Evolutionary conservation across 1,140 invertebrate genomes (phyloP).

Genomic region (Euwallacea fornicatus): DNA sequence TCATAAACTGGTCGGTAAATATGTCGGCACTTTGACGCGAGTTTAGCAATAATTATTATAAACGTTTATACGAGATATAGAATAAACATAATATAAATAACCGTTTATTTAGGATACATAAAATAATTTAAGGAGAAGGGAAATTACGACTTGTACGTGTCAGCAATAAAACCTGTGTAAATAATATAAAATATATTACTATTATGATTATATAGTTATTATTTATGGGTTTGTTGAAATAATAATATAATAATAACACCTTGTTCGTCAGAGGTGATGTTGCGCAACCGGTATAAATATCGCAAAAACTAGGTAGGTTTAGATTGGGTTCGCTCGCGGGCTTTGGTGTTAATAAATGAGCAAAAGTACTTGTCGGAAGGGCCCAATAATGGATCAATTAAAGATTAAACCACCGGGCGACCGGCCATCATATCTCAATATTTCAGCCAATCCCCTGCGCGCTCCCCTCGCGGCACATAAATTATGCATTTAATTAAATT

Average conservation of each 20-base stretch:
- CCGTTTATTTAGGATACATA: slow-evolving; percentile 8
- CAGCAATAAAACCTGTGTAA: slow-evolving; percentile 20
- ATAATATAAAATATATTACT: slow-evolving; percentile 30
- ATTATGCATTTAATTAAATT: slow-evolving; percentile 48
- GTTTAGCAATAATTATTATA: slow-evolving; percentile 24
- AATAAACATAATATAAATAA: slow-evolving; percentile 23
- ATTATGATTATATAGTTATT: slow-evolving; percentile 23
- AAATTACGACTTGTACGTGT: slow-evolving; percentile 19
- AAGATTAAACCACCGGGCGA: slow-evolving; percentile 37
- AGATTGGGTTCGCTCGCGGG: no score
- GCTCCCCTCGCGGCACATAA: slow-evolving; percentile 17
- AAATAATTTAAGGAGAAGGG: slow-evolving; percentile 21
- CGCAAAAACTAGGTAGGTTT: no score
- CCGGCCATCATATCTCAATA: slow-evolving; percentile 37
- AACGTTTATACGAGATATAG: slow-evolving; percentile 21
- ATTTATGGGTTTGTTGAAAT: slow-evolving; percentile 21
- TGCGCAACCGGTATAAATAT: background rate
- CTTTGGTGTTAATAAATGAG: slow-evolving; percentile 35
- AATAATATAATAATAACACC: slow-evolving; percentile 9
- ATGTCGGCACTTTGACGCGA: slow-evolving; percentile 10
- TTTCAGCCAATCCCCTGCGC: slow-evolving; percentile 21
- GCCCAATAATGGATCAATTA: slow-evolving; percentile 41
- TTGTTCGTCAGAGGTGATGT: background rate
- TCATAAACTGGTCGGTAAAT: background rate
- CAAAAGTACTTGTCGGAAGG: slow-evolving; percentile 31